Base-by-base conservation (phyloP, 2,797 vertebrate species). In the Xerus rutilus region DNA sequence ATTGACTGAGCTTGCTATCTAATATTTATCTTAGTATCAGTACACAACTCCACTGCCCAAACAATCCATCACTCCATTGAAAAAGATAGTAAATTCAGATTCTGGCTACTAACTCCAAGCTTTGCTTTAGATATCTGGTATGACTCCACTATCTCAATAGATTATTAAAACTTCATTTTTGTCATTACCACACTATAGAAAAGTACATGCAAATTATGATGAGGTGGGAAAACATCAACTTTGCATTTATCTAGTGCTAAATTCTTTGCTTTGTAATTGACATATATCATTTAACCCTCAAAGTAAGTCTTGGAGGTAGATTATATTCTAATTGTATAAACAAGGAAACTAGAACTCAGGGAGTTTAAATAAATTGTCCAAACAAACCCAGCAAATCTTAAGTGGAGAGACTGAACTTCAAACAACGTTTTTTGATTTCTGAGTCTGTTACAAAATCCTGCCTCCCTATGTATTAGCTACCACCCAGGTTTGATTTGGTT, bases 251-350 rank as follows among this genome's bases (percentile, higher is more conserved):
- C 52, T 15, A 72, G 59, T 11, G 17, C 32, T 72, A 74, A 86
- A 4, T 85, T 88, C n/a, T 78, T 88, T 86, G 72, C 74, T 97
- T 97, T 91, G 57, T 47, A 67, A 91, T 92, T 86, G 59, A 47
- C 17, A 35, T 84, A 45, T 82, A 89, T 89, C 92, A 84, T 77
- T 94, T 93, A 93, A 95, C 43, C 43, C 32, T 81, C 47, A 94
- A 65, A 81, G 28, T 39, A 82, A 47, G 39, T 95, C 57, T 70
- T 54, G n/a, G 65, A 89, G 52, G 83, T 52, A 86, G 67, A 64
- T 82, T 72, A 67, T 92, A 49, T 73, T 86, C 85, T 79, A 89
- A 78, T 90, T 86, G 57, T 91, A 74, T 77, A 69, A 83, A 94
- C 89, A 86, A 91, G 65, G 73, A 94, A 92, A 84, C 28, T 62